Base-by-base conservation (phyloP, 1,140 invertebrate genomes). In the Amphibalanus amphitrite region DNA sequence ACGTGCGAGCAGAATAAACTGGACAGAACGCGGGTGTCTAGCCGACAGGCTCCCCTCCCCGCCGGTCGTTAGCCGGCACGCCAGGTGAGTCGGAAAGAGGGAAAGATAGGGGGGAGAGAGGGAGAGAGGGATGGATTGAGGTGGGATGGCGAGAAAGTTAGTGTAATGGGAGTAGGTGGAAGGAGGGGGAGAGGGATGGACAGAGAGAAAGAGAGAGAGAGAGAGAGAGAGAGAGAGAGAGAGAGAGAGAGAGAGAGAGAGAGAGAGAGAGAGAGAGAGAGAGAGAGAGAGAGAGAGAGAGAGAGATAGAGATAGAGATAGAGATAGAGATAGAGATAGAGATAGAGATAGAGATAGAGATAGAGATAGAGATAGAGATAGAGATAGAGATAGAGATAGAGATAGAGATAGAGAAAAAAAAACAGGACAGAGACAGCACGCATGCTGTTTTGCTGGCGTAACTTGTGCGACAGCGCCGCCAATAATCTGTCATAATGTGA, bases 231-330 rank as follows among this genome's bases (percentile, higher is more conserved):
- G 6, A 23, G 30, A 70, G 28, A 69, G 70, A 64, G 64, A 71
- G 28, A 8, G 70, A 67, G 70, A 69, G 70, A 67, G 29, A 10
- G 71, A 71, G 13, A 67, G 71, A 71, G 28, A 67, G 3, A 71
- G 29, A 71, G 71, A 71, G 17, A 71, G 69, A 71, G 25, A 71
- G 65, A n/a, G 28, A 69, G 13, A 71, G 71, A 69, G 71, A 71
- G 4, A 67, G 26, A 71, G 71, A 47, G 0, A 33, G 28, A 20
- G 67, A n/a, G 17, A 69, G 47, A 13, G 72, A 69, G n/a, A 69
- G 64, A 69, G 40, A n/a, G 69, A 29, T n/a, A 74, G 72, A 26
- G 28, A 38, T 70, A 72, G 40, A 72, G 30, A 72, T 20, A 20
- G n/a, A 72, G 70, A 1, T 28, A 29, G 64, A 65, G 64, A 23